phyloP scores from a whole-genome alignment of 2,888 invertebrate genomes.

The Polietes domitor region DNA sequence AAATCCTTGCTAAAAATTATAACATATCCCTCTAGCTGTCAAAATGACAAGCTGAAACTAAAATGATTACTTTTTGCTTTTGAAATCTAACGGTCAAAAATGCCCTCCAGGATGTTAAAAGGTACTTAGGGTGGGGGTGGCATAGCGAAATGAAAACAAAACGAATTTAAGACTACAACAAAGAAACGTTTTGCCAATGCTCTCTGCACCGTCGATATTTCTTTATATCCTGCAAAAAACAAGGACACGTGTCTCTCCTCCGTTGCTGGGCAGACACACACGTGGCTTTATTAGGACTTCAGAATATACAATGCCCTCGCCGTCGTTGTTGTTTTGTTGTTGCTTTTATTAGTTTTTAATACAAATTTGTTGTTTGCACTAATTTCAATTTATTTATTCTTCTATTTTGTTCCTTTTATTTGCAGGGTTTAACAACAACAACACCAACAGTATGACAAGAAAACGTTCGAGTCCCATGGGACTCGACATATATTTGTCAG shows the following conservation, averaged over 20 bases:
- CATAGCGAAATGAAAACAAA: too few species aligned
- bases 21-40: too few species aligned
- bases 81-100: too few species aligned
- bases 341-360: slow-evolving; percentile 56
- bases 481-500: slow-evolving; percentile 79
- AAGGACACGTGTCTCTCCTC: slow-evolving; percentile 54
- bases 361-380: slow-evolving; percentile 37
- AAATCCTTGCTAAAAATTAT: too few species aligned
- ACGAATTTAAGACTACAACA: too few species aligned
- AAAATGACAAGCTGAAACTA: too few species aligned
- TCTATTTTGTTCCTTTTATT: slow-evolving; percentile 65
- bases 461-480: slow-evolving; percentile 80
- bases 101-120: too few species aligned
- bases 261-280: slow-evolving; percentile 38
- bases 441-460: slow-evolving; percentile 77
- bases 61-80: too few species aligned
- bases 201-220: neutral
- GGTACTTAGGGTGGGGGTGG: too few species aligned
- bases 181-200: neutral
- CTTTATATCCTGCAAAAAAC: slow-evolving; percentile 8
- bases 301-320: neutral
- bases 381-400: slow-evolving; percentile 51
- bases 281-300: slow-evolving; percentile 44
- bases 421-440: slow-evolving; percentile 72
- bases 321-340: slow-evolving; percentile 16